Percentiles rank a stretch among this genome's conserved stretches.
Evolutionary conservation across 2,113 vertebrate species (phyloP).

Genomic region (Hippocampus mohnikei): DNA sequence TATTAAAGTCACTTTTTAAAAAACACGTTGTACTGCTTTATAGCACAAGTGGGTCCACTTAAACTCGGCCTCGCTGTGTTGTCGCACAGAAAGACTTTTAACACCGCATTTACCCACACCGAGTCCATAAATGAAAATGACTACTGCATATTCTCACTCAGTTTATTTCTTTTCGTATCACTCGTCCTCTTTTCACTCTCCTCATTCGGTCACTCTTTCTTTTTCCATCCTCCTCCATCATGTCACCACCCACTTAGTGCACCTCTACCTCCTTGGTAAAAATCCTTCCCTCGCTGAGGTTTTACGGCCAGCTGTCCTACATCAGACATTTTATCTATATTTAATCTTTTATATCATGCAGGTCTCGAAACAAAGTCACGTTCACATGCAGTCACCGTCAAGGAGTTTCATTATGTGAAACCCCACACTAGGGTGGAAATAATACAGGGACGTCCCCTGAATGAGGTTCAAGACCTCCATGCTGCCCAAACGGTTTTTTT

Average conservation of each 20-base stretch:
- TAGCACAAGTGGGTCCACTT: no score
- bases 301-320: slow-evolving; percentile 66
- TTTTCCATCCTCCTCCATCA: slow-evolving; percentile 40
- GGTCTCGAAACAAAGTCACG: slow-evolving; percentile 16
- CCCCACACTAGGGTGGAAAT: neutral
- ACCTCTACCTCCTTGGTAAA: slow-evolving; percentile 27
- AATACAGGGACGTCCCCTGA: slow-evolving; percentile 14
- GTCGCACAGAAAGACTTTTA: no score
- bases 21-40: no score
- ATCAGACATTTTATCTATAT: slow-evolving; percentile 67
- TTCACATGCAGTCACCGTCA: neutral
- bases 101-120: no score
- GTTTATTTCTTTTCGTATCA: neutral
- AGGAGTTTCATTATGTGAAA: neutral
- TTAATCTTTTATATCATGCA: slow-evolving; percentile 55
- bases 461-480: slow-evolving; percentile 55
- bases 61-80: no score
- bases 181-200: slow-evolving; percentile 22
- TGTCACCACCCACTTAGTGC: slow-evolving; percentile 37
- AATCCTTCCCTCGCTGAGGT: slow-evolving; percentile 48
- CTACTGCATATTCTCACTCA: no score
- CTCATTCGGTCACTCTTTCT: slow-evolving; percentile 7
- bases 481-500: slow-evolving; percentile 29
- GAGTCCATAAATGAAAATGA: no score
- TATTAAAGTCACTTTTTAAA: no score